Evolutionary conservation across 2,888 invertebrate genomes (phyloP).

Genomic region (Dinocampus coccinellae): DNA sequence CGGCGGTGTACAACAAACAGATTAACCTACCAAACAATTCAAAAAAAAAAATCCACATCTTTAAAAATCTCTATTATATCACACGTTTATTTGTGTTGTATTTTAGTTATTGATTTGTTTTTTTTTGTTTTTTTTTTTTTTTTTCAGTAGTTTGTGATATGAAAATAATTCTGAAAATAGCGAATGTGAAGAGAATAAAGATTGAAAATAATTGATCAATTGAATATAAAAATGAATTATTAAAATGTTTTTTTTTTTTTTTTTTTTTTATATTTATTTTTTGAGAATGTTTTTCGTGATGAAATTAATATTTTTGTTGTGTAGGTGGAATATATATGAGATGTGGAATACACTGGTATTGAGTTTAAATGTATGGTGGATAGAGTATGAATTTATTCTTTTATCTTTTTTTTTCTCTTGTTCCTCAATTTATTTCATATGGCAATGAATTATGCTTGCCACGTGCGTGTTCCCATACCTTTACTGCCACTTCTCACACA

Average conservation of each 20-base stretch:
- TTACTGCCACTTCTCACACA: slow-evolving; percentile 57
- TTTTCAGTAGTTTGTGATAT: too few species aligned
- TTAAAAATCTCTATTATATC: too few species aligned
- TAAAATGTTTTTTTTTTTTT: background rate
- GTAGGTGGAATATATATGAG: background rate
- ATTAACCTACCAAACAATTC: slow-evolving; percentile 64
- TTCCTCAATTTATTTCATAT: slow-evolving; percentile 36
- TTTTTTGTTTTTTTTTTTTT: too few species aligned
- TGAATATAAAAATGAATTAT: too few species aligned
- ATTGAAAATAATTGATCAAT: too few species aligned
- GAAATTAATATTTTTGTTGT: background rate
- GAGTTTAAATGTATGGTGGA: slow-evolving; percentile 33
- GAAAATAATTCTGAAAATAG: background rate
- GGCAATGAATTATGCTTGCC: slow-evolving; percentile 62
- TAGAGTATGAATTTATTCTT: slow-evolving; percentile 36
- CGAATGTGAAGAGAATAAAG: background rate
- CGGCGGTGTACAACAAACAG: slow-evolving; percentile 66
- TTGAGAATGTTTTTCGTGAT: too few species aligned
- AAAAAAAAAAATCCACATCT: too few species aligned
- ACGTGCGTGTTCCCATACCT: slow-evolving; percentile 67
- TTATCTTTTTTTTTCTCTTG: slow-evolving; percentile 6
- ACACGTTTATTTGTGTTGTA: too few species aligned
- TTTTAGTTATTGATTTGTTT: too few species aligned
- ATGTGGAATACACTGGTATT: too few species aligned
- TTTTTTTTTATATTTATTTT: background rate